These are phyloP conservation scores for Phodopus roborovskii DNA, from an alignment of 2,113 vertebrate species.

Conservation along the genomic window DNA sequence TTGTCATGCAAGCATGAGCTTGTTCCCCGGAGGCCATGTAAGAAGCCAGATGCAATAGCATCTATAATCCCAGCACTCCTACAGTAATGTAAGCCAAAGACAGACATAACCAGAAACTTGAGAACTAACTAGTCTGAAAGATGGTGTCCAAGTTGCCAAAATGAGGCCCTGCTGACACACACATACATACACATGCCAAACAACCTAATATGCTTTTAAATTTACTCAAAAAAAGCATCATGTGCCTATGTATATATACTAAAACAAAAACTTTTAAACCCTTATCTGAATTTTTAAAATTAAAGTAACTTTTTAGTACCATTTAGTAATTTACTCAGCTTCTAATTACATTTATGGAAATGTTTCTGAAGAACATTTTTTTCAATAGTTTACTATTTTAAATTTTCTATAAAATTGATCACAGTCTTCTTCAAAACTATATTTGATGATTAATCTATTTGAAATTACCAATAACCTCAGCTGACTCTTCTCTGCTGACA, in stretches of 20 bases:
- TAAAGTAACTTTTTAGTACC: not conserved
- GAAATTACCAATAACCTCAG: not conserved
- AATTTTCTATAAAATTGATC: not conserved
- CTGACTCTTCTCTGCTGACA: not conserved
- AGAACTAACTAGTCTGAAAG: not conserved
- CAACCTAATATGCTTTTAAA: not conserved
- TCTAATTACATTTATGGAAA: not conserved
- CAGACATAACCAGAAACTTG: not conserved
- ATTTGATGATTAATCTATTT: not conserved
- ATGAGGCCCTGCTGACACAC: not conserved
- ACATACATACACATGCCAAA: not conserved
- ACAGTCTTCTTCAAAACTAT: not conserved
- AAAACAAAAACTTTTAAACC: not conserved
- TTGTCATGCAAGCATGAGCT: not conserved
- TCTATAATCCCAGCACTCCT: not conserved
- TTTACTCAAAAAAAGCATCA: not conserved
- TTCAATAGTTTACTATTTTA: not conserved
- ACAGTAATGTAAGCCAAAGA: not conserved
- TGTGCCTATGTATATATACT: not conserved
- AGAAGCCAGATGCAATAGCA: not conserved
- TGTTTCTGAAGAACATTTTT: not conserved
- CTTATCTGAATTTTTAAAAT: not conserved
- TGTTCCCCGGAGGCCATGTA: not conserved
- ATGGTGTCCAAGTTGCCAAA: not conserved
- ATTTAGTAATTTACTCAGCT: not conserved